Evolutionary conservation across 2,888 invertebrate species (phyloP).

Genomic region (Netelia virgata): DNA sequence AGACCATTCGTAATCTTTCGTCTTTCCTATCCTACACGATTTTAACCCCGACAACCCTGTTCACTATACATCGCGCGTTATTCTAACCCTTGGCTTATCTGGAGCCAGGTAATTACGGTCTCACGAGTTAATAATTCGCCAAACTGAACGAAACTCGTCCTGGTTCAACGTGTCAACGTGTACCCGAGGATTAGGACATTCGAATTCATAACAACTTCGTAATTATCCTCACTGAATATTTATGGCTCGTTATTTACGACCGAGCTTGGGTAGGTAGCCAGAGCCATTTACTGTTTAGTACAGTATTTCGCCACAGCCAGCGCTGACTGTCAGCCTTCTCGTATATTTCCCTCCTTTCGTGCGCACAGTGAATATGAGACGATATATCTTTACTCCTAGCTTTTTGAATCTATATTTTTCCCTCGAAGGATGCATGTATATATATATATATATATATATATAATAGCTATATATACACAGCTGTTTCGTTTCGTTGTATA

Average conservation of each 20-base stretch:
- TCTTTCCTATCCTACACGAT: no score
- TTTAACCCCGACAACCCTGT: no score
- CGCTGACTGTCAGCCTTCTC: neutral
- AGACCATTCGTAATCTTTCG: no score
- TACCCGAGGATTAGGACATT: no score
- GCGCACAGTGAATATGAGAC: neutral
- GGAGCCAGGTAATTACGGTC: no score
- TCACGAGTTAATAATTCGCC: no score
- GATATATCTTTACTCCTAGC: neutral
- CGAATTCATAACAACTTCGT: neutral
- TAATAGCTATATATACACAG: no score
- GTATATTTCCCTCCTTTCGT: neutral
- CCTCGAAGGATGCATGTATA: neutral
- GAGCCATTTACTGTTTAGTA: neutral
- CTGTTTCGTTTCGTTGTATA: neutral
- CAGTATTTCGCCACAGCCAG: slow-evolving; percentile 8
- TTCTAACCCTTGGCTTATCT: no score
- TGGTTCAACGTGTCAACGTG: no score
- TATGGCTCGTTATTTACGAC: slow-evolving; percentile 10
- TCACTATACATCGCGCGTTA: no score
- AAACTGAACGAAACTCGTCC: no score
- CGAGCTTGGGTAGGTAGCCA: neutral
- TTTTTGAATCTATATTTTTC: slow-evolving; percentile 2
- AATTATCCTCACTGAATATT: neutral
- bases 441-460: neutral